Conservation (phyloP, 2,888 invertebrate genomes). For the Andrena bicolor region DNA sequence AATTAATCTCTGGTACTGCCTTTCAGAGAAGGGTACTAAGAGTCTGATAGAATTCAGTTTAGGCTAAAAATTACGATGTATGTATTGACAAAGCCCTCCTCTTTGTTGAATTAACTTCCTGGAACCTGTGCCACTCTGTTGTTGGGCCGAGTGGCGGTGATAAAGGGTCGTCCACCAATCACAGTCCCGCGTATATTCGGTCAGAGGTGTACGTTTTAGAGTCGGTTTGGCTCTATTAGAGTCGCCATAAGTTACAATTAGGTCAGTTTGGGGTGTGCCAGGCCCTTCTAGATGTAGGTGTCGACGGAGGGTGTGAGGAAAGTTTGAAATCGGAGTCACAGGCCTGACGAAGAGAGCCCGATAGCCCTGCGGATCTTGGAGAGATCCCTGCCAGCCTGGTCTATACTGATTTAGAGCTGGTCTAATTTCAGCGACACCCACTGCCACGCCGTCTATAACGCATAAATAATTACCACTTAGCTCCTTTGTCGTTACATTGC, state of each 20-base stretch:
- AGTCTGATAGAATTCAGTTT: background rate
- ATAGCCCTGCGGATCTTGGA: conserved; percentile 32
- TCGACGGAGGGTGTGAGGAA: conserved; percentile 63
- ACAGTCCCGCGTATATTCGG: conserved; percentile 43
- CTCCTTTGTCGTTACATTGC: conserved; percentile 77
- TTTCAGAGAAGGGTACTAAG: background rate
- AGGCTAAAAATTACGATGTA: background rate
- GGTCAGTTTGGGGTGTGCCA: conserved; percentile 81
- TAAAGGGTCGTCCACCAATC: conserved; percentile 54
- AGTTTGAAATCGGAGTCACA: conserved; percentile 36
- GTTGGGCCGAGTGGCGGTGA: conserved; percentile 17
- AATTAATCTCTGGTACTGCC: background rate
- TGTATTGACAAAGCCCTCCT: background rate
- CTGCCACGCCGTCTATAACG: conserved; percentile 69
- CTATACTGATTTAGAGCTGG: conserved; percentile 79
- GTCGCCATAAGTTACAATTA: conserved; percentile 84
- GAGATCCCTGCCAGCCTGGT: conserved; percentile 61
- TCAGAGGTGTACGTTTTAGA: conserved; percentile 58
- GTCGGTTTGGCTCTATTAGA: conserved; percentile 78
- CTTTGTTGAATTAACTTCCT: background rate
- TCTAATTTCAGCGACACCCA: conserved; percentile 76
- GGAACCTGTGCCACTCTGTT: background rate
- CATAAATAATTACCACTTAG: conserved; percentile 84
- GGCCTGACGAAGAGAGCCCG: conserved; percentile 30
- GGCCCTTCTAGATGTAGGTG: conserved; percentile 73